phyloP scores from a whole-genome alignment of 2,888 invertebrate genomes.

The Leptogaster cylindrica region DNA sequence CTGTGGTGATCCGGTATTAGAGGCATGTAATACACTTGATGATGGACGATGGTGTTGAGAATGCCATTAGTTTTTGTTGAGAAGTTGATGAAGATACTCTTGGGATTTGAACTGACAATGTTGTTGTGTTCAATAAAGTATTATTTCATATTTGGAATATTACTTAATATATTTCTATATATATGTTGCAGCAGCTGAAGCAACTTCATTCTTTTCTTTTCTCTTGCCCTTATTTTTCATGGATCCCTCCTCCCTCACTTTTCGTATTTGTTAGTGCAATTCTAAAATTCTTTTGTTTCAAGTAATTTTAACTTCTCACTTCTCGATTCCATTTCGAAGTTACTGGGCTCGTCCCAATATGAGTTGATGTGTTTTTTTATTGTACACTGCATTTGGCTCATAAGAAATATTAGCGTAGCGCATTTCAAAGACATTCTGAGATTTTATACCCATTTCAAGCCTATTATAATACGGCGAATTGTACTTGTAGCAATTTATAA shows the following conservation, averaged over 20 bases:
- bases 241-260: conserved; percentile 82
- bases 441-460: conserved; percentile 95
- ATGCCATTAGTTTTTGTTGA: no score
- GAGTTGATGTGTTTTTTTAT: conserved; percentile 56
- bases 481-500: conserved; percentile 99
- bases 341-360: conserved; percentile 69
- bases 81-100: no score
- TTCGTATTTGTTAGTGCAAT: conserved; percentile 91
- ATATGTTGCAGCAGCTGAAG: conserved; percentile 60
- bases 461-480: conserved; percentile 99
- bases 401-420: conserved; percentile 96
- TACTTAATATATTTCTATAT: no score
- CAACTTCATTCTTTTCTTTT: conserved; percentile 72
- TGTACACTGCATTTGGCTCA: conserved; percentile 69
- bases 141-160: no score
- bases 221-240: conserved; percentile 87
- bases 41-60: no score
- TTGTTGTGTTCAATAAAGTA: no score
- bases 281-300: conserved; percentile 81
- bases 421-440: conserved; percentile 98
- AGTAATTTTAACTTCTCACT: conserved; percentile 84
- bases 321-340: conserved; percentile 78
- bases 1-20: no score
- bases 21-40: no score
- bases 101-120: no score